These are phyloP conservation scores for Chionodraco myersi DNA, from an alignment of 2,113 vertebrate genomes.

Conservation along the genomic window DNA sequence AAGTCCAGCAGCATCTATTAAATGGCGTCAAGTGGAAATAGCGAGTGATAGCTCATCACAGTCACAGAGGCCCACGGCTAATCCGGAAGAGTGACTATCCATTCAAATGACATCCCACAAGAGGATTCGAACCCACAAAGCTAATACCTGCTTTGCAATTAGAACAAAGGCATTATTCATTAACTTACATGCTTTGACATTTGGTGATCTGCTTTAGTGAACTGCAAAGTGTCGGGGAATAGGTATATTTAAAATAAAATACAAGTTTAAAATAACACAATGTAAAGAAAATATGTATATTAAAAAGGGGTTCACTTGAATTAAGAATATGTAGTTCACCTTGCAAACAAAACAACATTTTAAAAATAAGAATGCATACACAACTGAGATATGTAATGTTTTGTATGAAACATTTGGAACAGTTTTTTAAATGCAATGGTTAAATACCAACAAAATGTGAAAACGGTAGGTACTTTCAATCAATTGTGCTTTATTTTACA, in stretches of 20 bases:
- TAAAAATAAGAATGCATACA: too few relatives aligned
- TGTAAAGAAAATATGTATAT: not conserved
- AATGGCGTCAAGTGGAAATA: conserved; percentile 40
- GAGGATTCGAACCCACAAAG: conserved; percentile 24
- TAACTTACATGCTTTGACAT: not conserved
- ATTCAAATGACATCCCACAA: conserved; percentile 57
- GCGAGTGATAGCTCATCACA: conserved; percentile 40
- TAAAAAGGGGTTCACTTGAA: too few relatives aligned
- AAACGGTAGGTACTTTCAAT: not conserved
- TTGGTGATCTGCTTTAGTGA: not conserved
- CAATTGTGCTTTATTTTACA: not conserved
- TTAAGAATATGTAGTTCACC: too few relatives aligned
- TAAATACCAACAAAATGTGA: not conserved
- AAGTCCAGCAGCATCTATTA: conserved; percentile 52
- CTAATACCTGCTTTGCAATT: conserved; percentile 39
- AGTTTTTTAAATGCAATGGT: not conserved
- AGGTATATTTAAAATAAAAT: too few relatives aligned
- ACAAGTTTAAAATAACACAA: too few relatives aligned
- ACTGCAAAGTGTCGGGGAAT: too few relatives aligned
- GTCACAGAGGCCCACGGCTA: conserved; percentile 45
- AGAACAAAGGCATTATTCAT: not conserved
- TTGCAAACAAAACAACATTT: too few relatives aligned
- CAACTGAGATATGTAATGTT: not conserved
- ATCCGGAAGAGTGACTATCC: conserved; percentile 47
- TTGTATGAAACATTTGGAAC: too few relatives aligned